Conservation (phyloP, 2,888 invertebrate species). For the Gryllus longicercus region DNA sequence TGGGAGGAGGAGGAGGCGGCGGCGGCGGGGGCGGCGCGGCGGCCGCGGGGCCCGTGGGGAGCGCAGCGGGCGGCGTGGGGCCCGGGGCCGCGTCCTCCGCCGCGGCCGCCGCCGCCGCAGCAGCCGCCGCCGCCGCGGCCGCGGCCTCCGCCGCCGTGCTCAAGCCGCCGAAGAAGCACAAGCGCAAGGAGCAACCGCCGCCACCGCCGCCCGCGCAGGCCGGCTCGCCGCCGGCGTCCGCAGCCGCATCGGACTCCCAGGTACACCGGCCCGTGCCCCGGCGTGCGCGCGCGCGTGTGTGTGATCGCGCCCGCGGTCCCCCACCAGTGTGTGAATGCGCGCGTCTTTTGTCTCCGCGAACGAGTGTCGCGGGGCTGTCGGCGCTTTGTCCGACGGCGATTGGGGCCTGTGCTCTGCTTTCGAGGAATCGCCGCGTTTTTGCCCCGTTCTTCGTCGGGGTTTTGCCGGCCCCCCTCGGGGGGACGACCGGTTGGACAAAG, state of each 20-base stretch:
- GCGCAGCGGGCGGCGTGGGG: slow-evolving; percentile 17
- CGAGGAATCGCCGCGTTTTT: too few species aligned
- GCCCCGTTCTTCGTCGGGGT: too few species aligned
- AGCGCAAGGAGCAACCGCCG: not conserved
- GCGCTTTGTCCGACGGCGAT: too few species aligned
- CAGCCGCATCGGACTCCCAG: not conserved
- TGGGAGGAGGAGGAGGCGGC: slow-evolving; percentile 62
- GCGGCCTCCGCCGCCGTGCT: not conserved
- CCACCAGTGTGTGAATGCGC: too few species aligned
- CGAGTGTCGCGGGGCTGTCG: too few species aligned
- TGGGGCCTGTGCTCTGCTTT: too few species aligned
- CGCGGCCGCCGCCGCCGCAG: not conserved
- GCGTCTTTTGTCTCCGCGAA: too few species aligned
- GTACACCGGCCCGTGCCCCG: not conserved
- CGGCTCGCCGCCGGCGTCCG: not conserved
- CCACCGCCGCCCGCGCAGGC: too few species aligned
- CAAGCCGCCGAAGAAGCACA: not conserved
- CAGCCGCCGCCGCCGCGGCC: not conserved
- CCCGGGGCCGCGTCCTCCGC: not conserved
- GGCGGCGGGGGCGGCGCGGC: slow-evolving; percentile 54
- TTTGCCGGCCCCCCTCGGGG: too few species aligned
- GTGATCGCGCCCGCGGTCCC: too few species aligned
- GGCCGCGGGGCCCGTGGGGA: slow-evolving; percentile 23
- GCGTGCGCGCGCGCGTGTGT: too few species aligned
- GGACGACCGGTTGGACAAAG: too few species aligned